Percentiles rank a stretch among this genome's conserved stretches.
Evolutionary conservation across 2,797 vertebrate genomes (phyloP).

Genomic region (Pipistrellus nathusii): DNA sequence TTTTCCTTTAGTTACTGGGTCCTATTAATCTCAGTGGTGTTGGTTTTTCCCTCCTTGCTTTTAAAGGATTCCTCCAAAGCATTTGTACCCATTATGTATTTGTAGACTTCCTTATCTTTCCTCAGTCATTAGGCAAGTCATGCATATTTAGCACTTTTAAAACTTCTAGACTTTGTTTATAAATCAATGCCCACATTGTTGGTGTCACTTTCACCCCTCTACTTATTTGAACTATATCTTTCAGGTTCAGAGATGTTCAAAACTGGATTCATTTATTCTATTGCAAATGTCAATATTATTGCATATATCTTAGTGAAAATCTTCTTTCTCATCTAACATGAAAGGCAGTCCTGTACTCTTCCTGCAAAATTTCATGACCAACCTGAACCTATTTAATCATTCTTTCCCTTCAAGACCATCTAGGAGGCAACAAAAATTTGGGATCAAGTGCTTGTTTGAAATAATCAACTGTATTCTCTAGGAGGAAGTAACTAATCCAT

Average conservation of each 20-base stretch:
- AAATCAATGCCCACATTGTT: constrained; percentile 62
- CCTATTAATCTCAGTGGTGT: constrained; percentile 39
- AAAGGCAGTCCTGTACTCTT: constrained; percentile 7
- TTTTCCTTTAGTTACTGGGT: constrained; percentile 42
- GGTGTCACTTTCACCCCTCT: constrained; percentile 24
- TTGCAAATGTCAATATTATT: constrained; percentile 55
- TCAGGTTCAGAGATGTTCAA: constrained; percentile 57
- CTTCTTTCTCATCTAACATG: constrained; percentile 41
- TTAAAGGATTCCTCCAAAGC: constrained; percentile 59
- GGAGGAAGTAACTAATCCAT: not conserved
- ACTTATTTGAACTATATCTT: constrained; percentile 52
- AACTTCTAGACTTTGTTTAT: constrained; percentile 57
- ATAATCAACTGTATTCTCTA: not conserved
- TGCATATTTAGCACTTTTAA: constrained; percentile 70
- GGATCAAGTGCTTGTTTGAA: constrained; percentile 20
- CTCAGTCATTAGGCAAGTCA: constrained; percentile 66
- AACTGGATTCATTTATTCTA: constrained; percentile 51
- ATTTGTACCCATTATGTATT: constrained; percentile 69
- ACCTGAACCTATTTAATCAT: not conserved
- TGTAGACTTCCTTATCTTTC: constrained; percentile 73
- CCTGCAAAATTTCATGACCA: constrained; percentile 9
- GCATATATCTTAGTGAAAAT: constrained; percentile 36
- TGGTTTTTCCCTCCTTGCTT: constrained; percentile 1
- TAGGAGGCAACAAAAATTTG: not conserved
- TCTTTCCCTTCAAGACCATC: constrained; percentile 12